Evolutionary conservation across 2,113 vertebrate genomes (phyloP).

Genomic region (Ceyx margarethae): DNA sequence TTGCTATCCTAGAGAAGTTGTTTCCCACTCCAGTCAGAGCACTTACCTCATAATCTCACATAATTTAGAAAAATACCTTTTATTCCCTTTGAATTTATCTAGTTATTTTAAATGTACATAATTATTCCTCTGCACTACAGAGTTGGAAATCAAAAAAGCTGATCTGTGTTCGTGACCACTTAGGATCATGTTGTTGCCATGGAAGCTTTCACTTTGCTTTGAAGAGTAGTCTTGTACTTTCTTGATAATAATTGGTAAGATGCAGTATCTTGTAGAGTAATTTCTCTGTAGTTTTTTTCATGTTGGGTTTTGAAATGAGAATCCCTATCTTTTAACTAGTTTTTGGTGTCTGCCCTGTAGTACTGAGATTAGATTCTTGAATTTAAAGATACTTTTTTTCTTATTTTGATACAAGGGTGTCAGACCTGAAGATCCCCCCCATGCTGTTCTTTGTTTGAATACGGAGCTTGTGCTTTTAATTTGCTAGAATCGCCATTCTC

Average conservation of each 20-base stretch:
- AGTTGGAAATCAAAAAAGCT: not conserved
- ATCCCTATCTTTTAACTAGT: not conserved
- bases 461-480: not conserved
- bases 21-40: not conserved
- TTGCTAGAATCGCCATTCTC: not conserved
- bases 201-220: slow-evolving; percentile 13
- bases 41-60: not conserved
- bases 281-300: not conserved
- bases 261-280: not conserved
- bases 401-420: not conserved
- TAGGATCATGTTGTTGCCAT: not conserved
- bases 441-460: not conserved
- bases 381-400: not conserved
- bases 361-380: not conserved
- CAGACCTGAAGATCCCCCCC: not conserved
- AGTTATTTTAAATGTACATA: not conserved
- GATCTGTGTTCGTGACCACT: not conserved
- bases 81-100: not conserved
- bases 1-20: not conserved
- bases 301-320: not conserved
- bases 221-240: slow-evolving; percentile 1
- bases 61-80: not conserved
- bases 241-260: not conserved
- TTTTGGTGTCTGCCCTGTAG: not conserved
- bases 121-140: not conserved